Evolutionary conservation across 2,113 vertebrate genomes (phyloP).

Genomic region (Oncorhynchus clarkii): DNA sequence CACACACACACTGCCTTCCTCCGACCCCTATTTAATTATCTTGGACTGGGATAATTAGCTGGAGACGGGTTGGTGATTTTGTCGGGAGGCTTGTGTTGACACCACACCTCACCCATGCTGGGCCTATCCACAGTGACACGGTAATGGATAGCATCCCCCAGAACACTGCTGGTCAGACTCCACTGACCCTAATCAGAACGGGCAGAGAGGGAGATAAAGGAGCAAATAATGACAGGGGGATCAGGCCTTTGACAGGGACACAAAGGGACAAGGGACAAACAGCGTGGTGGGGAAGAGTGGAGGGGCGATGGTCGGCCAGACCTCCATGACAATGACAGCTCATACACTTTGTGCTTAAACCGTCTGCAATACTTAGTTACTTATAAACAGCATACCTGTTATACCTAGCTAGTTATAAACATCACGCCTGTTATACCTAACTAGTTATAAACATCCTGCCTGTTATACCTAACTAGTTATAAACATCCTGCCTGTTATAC

Average conservation of each 20-base stretch:
- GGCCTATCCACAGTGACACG: constrained; percentile 68
- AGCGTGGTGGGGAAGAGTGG: constrained; percentile 19
- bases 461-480: no score
- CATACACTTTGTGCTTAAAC: not conserved
- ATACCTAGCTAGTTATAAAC: no score
- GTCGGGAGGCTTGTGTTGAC: constrained; percentile 82
- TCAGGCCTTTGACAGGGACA: constrained; percentile 51
- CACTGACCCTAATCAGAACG: constrained; percentile 57
- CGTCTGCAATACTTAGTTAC: no score
- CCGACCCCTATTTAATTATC: constrained; percentile 81
- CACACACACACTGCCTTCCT: not conserved
- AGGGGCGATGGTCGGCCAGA: not conserved
- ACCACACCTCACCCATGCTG: constrained; percentile 67
- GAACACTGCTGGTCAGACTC: constrained; percentile 64
- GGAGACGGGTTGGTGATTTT: constrained; percentile 76
- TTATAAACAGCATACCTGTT: no score
- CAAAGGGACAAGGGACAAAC: constrained; percentile 47
- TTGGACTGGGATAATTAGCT: constrained; percentile 85
- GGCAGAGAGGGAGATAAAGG: constrained; percentile 57
- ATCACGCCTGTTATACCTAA: no score
- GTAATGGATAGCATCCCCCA: constrained; percentile 73
- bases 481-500: no score
- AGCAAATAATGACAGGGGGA: constrained; percentile 59
- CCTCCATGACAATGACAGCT: not conserved
- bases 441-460: no score